A percentile compares a stretch with the other conserved stretches of the same genome.
phyloP scores from a whole-genome alignment of 2,797 vertebrate species.

The Acanthurus leucopareius region DNA sequence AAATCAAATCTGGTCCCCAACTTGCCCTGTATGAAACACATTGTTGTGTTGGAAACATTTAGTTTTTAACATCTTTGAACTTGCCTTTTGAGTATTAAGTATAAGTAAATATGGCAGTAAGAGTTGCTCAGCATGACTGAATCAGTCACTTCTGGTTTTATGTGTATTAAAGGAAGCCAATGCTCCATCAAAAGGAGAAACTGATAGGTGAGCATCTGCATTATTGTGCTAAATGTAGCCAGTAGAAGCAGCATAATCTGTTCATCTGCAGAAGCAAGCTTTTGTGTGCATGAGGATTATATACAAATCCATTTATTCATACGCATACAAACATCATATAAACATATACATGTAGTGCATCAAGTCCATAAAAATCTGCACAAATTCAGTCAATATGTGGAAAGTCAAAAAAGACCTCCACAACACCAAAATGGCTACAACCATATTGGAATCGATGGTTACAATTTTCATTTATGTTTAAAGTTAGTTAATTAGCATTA shows the following conservation, averaged over 20 bases:
- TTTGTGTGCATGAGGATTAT: not conserved
- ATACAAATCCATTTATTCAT: not conserved
- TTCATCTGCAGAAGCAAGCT: not conserved
- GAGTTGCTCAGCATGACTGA: no score
- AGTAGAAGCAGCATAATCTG: not conserved
- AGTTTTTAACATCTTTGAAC: not conserved
- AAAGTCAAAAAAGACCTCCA: not conserved
- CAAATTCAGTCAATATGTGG: not conserved
- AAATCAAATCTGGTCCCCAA: not conserved
- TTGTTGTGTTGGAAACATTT: not conserved
- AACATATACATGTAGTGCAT: not conserved
- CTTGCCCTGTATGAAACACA: not conserved
- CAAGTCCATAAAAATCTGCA: not conserved
- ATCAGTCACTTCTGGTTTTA: not conserved
- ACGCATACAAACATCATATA: not conserved
- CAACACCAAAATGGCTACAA: not conserved
- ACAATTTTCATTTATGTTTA: not conserved
- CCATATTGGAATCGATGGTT: not conserved
- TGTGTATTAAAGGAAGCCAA: constrained; percentile 2
- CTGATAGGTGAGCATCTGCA: not conserved
- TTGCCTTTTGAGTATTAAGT: no score
- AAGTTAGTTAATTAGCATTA: not conserved
- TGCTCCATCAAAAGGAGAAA: not conserved
- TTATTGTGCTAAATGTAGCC: not conserved
- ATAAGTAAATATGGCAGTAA: no score